phyloP scores from a whole-genome alignment of 2,113 vertebrate species.

The Girardinichthys multiradiatus region DNA sequence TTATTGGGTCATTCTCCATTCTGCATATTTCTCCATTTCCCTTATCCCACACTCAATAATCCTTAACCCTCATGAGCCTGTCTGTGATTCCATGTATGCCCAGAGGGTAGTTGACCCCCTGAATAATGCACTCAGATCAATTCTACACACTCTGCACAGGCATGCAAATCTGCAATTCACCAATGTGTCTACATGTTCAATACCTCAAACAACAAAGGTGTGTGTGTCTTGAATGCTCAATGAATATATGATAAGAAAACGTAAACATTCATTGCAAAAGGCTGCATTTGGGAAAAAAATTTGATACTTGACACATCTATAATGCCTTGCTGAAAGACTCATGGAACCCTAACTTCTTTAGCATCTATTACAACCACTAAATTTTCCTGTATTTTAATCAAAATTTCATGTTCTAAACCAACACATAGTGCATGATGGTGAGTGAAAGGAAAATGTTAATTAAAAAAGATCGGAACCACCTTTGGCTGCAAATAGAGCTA shows the following conservation, averaged over 20 bases:
- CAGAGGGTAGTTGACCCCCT: constrained; percentile 34
- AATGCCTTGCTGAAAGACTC: too few relatives aligned
- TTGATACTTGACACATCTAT: neutral
- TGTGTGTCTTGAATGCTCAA: constrained; percentile 15
- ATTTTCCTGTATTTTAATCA: too few relatives aligned
- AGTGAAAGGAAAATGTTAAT: too few relatives aligned
- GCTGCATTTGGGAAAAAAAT: constrained; percentile 1
- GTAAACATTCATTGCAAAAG: constrained; percentile 9
- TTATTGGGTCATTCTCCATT: constrained; percentile 50
- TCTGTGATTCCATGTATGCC: constrained; percentile 36
- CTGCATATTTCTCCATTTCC: constrained; percentile 50
- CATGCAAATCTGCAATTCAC: constrained; percentile 61
- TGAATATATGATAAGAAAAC: constrained; percentile 5
- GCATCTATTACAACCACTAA: too few relatives aligned
- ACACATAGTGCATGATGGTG: neutral
- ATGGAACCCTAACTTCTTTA: too few relatives aligned
- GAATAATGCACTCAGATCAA: constrained; percentile 54
- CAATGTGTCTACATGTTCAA: constrained; percentile 9
- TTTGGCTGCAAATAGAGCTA: neutral
- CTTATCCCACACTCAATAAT: constrained; percentile 61
- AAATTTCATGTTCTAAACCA: too few relatives aligned
- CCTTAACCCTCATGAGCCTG: constrained; percentile 48
- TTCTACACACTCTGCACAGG: constrained; percentile 46
- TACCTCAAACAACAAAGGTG: constrained; percentile 25
- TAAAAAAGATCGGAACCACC: too few relatives aligned